Evolutionary conservation across 2,797 vertebrate species (phyloP).

Genomic region (Bryconaethiops microstoma): DNA sequence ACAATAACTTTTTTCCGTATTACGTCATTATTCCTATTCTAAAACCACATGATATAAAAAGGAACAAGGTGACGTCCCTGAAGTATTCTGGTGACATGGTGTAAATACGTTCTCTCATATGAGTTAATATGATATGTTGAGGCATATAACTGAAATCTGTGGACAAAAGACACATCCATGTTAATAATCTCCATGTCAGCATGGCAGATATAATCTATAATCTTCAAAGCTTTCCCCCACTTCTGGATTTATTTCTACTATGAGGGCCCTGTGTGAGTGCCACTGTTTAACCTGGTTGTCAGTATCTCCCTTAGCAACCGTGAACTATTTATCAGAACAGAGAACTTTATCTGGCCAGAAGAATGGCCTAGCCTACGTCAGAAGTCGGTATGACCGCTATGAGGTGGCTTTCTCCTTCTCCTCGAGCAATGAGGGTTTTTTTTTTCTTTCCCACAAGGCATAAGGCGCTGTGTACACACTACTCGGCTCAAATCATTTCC

Average conservation of each 20-base stretch:
- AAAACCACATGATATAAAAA: not conserved
- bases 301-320: slow-evolving; percentile 50
- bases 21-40: not conserved
- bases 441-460: slow-evolving; percentile 11
- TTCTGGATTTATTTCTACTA: slow-evolving; percentile 32
- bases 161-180: not conserved
- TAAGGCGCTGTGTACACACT: slow-evolving; percentile 36
- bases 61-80: not conserved
- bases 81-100: not conserved
- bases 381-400: slow-evolving; percentile 60
- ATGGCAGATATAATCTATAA: slow-evolving; percentile 29
- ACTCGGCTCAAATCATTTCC: slow-evolving; percentile 42
- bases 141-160: not conserved
- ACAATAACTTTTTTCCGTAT: no score
- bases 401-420: slow-evolving; percentile 61
- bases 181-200: slow-evolving; percentile 16
- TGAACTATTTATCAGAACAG: slow-evolving; percentile 46
- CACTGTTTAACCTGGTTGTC: slow-evolving; percentile 41
- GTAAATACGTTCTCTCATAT: not conserved
- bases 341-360: slow-evolving; percentile 47
- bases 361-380: slow-evolving; percentile 42
- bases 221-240: slow-evolving; percentile 30
- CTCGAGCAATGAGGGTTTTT: slow-evolving; percentile 29
- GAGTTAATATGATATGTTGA: not conserved
- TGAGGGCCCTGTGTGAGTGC: slow-evolving; percentile 19